Conservation (phyloP, 2,797 vertebrate species). For the Aldrovandia affinis region DNA sequence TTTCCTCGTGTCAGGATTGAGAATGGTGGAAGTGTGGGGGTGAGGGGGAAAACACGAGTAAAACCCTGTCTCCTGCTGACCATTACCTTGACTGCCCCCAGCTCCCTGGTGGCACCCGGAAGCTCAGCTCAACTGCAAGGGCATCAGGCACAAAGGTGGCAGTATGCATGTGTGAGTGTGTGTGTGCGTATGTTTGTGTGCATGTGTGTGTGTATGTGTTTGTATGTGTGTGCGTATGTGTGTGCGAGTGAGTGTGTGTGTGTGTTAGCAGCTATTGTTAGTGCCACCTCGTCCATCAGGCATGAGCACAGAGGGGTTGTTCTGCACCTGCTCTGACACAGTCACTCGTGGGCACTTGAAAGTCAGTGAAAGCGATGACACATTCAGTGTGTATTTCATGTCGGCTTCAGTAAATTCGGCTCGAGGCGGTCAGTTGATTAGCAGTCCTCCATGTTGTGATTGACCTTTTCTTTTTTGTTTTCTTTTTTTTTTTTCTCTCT, state of each 20-base stretch:
- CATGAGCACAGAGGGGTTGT: neutral
- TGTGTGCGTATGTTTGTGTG: neutral
- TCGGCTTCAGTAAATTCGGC: neutral
- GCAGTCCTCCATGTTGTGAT: neutral
- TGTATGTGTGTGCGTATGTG: neutral
- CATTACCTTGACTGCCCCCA: neutral
- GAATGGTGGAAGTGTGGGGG: neutral
- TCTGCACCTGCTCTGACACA: neutral
- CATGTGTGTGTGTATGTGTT: neutral
- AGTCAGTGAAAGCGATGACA: neutral
- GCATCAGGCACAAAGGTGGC: too few species aligned
- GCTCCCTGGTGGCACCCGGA: too few species aligned
- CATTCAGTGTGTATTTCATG: neutral
- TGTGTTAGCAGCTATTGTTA: neutral
- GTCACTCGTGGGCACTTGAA: neutral
- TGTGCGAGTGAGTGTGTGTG: too few species aligned
- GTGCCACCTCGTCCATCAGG: neutral
- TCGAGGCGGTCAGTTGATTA: neutral
- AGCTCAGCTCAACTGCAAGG: too few species aligned
- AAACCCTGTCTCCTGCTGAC: neutral
- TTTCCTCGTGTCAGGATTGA: neutral
- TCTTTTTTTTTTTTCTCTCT: neutral
- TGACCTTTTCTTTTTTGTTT: neutral
- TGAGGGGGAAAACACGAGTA: neutral
- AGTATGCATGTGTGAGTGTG: neutral